phyloP scores from a whole-genome alignment of 2,797 vertebrate species.

The Semotilus atromaculatus region DNA sequence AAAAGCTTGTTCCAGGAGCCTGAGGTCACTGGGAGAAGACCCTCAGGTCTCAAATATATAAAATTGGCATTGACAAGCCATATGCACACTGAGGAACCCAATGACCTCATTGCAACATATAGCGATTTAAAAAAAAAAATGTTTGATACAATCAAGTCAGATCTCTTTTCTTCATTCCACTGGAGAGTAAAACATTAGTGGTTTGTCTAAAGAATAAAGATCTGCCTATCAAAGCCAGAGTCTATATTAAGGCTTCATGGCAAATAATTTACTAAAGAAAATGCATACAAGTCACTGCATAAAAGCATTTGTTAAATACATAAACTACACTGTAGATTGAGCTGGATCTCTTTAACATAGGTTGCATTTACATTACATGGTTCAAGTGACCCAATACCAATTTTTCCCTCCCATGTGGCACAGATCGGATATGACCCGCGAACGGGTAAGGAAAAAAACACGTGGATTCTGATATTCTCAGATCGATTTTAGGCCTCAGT shows the following conservation, averaged over 20 bases:
- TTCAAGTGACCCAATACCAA: neutral
- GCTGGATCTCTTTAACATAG: neutral
- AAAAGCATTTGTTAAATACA: neutral
- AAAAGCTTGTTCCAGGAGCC: constrained; percentile 32
- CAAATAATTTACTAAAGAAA: neutral
- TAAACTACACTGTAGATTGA: neutral
- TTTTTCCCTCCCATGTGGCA: neutral
- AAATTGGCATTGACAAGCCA: constrained; percentile 25
- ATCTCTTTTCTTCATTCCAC: neutral
- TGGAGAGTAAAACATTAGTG: neutral
- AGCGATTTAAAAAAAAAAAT: neutral
- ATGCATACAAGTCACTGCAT: neutral
- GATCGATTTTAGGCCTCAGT: neutral
- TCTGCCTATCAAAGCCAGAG: neutral
- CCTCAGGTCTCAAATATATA: constrained; percentile 33
- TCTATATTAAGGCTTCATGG: neutral
- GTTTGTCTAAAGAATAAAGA: neutral
- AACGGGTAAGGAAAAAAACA: neutral
- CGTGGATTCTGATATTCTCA: neutral
- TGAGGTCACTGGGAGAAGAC: constrained; percentile 24
- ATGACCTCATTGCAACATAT: constrained; percentile 2
- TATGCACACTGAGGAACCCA: constrained; percentile 40
- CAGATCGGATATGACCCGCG: neutral
- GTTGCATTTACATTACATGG: neutral
- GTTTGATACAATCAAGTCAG: neutral